Base-by-base conservation (phyloP, 2,113 vertebrate genomes). In the Gambusia affinis region DNA sequence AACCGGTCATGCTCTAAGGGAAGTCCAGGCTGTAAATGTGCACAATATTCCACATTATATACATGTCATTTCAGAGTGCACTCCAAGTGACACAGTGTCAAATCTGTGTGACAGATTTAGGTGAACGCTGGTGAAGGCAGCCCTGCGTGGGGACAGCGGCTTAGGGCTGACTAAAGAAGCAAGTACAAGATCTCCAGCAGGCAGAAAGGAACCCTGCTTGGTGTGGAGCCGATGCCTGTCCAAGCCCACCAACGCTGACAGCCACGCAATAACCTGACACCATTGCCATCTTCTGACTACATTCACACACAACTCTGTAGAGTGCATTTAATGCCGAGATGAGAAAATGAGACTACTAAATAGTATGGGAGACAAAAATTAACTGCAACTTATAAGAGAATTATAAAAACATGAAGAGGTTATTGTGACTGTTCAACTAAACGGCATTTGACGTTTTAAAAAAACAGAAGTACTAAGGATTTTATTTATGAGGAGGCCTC, bases 51-150 rank as follows among this genome's bases (percentile, higher is more conserved):
- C 96, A 95, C 95, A 97, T 98, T 98, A 97, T 97, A 97, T 97
- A 95, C 96, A 95, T 98, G 97, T 98, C 97, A 98, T 94, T 97
- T 95, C 96, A 91, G 95, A 96, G 96, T 94, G 95, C 93, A 89
- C 94, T 92, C 93, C 93, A 94, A 98, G 96, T 95, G 95, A 96
- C 93, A 94, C 89, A 85, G 96, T 97, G 97, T 98, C 97, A 99
- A 98, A 99, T 99, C 96, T 98, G 96, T 95, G 94, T 98, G 97
- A 99, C 97, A 98, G 97, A 98, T 98, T 99, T 97, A 97, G 97
- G 98, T 98, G 97, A 99, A 96, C 92, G 94, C 95, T 94, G 95
- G 95, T 90, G 95, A 96, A 94, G 94, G 94, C 93, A 94, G 94
- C 95, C 94, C 95, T 94, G 94, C 93, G 94, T 88, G 95, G 94